Evolutionary conservation across 2,797 vertebrate species (phyloP).

Genomic region (Arrhamphus sclerolepis): DNA sequence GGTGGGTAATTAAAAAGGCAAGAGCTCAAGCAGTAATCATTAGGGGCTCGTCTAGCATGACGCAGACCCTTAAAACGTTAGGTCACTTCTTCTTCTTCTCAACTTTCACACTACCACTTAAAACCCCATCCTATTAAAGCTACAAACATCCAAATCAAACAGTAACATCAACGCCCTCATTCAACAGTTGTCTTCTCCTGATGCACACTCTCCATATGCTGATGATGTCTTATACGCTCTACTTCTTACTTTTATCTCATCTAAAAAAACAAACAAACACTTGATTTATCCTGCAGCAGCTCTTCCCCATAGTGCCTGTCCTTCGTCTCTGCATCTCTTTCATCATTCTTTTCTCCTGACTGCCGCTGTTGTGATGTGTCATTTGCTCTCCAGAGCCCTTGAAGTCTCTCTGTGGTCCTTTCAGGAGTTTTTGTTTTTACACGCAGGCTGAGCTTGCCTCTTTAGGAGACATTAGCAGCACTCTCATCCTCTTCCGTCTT

Average conservation of each 20-base stretch:
- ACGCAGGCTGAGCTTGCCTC: conserved; percentile 19
- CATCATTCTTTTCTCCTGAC: conserved; percentile 45
- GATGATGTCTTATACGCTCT: conserved; percentile 65
- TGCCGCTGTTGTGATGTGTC: conserved; percentile 32
- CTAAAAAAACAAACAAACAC: conserved; percentile 47
- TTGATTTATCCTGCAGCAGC: conserved; percentile 40
- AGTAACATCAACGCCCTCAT: conserved; percentile 33
- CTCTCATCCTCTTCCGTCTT: conserved; percentile 20
- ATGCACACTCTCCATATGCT: conserved; percentile 74
- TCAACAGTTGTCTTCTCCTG: conserved; percentile 45
- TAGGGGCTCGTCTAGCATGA: conserved; percentile 65
- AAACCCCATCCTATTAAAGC: conserved; percentile 31
- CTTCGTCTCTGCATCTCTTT: background rate
- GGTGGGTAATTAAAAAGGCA: conserved; percentile 83
- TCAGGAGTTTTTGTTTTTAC: conserved; percentile 43
- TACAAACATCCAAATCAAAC: conserved; percentile 32
- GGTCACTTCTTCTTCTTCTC: conserved; percentile 34
- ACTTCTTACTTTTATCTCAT: conserved; percentile 63
- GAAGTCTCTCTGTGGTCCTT: conserved; percentile 41
- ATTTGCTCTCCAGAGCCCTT: conserved; percentile 49
- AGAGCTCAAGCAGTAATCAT: conserved; percentile 76
- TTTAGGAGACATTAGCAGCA: conserved; percentile 21
- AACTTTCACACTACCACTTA: conserved; percentile 7
- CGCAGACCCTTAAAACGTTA: conserved; percentile 44
- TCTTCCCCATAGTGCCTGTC: conserved; percentile 12